phyloP scores from a whole-genome alignment of 1,140 invertebrate genomes.

The Drosophila erecta region DNA sequence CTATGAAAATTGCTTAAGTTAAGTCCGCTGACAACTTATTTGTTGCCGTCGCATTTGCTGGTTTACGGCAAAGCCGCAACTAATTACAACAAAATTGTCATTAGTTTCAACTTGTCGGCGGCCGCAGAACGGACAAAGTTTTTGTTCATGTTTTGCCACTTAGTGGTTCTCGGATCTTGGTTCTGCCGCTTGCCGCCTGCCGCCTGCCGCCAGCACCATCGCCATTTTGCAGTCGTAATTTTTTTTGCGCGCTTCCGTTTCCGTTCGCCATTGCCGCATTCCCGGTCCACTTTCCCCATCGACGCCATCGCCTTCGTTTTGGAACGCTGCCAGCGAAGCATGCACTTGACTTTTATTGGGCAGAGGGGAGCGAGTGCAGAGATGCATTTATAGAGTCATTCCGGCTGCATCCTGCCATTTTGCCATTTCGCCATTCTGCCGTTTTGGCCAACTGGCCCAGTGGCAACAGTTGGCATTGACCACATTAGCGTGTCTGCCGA shows the following conservation, averaged over 20 bases:
- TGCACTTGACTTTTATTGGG: conserved; percentile 68
- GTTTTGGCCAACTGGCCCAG: conserved; percentile 28
- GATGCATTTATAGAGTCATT: conserved; percentile 77
- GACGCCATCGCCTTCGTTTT: conserved; percentile 30
- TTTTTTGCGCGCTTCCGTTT: conserved; percentile 74
- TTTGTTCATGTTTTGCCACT: conserved; percentile 81
- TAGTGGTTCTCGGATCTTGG: conserved; percentile 48
- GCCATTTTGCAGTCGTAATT: conserved; percentile 56
- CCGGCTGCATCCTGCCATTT: conserved; percentile 72
- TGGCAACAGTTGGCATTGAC: conserved; percentile 81
- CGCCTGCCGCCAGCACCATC: conserved; percentile 20
- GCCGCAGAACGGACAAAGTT: conserved; percentile 70
- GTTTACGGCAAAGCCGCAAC: conserved; percentile 73
- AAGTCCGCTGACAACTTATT: conserved; percentile 80
- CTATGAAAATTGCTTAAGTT: conserved; percentile 80
- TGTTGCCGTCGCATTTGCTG: conserved; percentile 59
- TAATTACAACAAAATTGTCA: conserved; percentile 83
- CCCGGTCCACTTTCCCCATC: background rate
- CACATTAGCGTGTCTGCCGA: conserved; percentile 66
- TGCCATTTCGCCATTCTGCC: conserved; percentile 1
- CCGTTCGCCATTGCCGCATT: conserved; percentile 55
- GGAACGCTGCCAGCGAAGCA: conserved; percentile 66
- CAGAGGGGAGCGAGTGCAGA: conserved; percentile 1
- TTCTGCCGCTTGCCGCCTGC: conserved; percentile 13
- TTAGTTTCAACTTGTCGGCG: conserved; percentile 82